Base-by-base conservation (phyloP, 2,113 vertebrate species). In the Lathamus discolor region DNA sequence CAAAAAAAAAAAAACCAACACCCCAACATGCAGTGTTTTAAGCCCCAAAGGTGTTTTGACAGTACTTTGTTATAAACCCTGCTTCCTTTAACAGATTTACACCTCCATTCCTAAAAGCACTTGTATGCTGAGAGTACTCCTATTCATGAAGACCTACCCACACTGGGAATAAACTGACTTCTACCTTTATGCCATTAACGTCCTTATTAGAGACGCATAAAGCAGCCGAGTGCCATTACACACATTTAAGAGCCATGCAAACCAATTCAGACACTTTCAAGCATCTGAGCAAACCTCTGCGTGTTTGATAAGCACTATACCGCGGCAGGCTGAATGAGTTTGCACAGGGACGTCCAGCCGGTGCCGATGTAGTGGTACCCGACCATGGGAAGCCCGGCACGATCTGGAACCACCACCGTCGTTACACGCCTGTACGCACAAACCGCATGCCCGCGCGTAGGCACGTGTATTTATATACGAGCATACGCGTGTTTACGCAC, bases 361-460 rank as follows among this genome's bases (percentile, higher is more conserved):
- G 2, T 28, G 59, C 28, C 66, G 10, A 2, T 16, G 28, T 8
- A 67, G 67, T 61, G 59, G 35, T 35, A 27, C 24, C 33, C 7
- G 25, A 43, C 49, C 2, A 23, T 1, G 31, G 51, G 51, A 35
- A 16, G 79, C 28, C 28, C 43, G 15, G 46, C 13, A 8, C 10
- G 14, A 55, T 5, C 28, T 8, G 55, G 39, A n/a, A 29, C 28
- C 57, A 16, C 23, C 33, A 11, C 14, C 37, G 12, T 39, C 39
- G 11, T 7, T 3, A 35, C 7, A 2, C 13, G 54, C 63, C 44
- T 7, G 27, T 33, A 24, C 1, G 66, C 52, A 54, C 35, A 29
- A 41, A 11, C 19, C 4, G 0, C 4, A 8, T 2, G 31, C 5
- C 48, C 7, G 28, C 7, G 9, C 16, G 13, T 2, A 13, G 6